These are phyloP conservation scores for Falcaria lacertinaria DNA, from an alignment of 2,888 invertebrate species.

Conservation along the genomic window DNA sequence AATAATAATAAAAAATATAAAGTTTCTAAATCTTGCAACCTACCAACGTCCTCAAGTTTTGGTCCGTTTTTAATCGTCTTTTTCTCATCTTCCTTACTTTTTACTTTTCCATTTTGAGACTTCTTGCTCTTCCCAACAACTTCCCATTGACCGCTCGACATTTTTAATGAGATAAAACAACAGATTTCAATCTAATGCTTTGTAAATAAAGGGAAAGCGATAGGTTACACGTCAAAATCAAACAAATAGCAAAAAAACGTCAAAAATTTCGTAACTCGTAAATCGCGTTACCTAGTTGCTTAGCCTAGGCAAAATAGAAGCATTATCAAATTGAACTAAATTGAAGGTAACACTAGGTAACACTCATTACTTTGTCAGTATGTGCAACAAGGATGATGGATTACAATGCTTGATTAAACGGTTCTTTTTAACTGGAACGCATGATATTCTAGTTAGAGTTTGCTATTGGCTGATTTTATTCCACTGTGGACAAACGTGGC, in stretches of 20 bases:
- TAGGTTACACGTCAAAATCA: constrained; percentile 73
- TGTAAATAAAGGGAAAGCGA: constrained; percentile 65
- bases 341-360: too few relatives aligned
- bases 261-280: background rate
- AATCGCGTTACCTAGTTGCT: too few relatives aligned
- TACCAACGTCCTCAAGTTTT: constrained; percentile 88
- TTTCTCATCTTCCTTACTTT: constrained; percentile 81
- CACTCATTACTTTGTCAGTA: background rate
- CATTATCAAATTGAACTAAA: too few relatives aligned
- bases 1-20: too few relatives aligned
- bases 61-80: constrained; percentile 82
- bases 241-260: constrained; percentile 46
- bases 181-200: constrained; percentile 39
- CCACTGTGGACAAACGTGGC: background rate
- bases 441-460: background rate
- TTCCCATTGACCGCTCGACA: constrained; percentile 84
- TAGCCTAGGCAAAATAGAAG: too few relatives aligned
- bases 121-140: constrained; percentile 84
- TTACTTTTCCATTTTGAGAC: constrained; percentile 73
- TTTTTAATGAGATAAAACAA: constrained; percentile 34
- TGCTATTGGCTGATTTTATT: background rate
- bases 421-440: background rate
- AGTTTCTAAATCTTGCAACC: constrained; percentile 61
- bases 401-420: background rate
- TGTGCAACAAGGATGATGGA: background rate